Conservation (phyloP, 2,113 vertebrate species). For the Megaceryle maxima region DNA sequence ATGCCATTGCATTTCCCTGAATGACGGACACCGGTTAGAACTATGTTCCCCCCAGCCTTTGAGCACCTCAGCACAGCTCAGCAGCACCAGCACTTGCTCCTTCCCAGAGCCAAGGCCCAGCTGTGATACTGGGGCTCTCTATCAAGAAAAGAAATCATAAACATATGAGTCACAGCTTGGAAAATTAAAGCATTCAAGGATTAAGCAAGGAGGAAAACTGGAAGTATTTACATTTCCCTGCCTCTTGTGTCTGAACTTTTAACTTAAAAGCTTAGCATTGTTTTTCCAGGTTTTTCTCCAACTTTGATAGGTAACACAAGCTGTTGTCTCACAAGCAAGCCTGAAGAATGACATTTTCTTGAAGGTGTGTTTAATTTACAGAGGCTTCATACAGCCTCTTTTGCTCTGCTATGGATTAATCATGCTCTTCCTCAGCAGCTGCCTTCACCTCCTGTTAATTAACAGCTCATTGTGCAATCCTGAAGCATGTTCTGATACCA, state of each 20-base stretch:
- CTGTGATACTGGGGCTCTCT: background rate
- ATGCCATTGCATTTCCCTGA: background rate
- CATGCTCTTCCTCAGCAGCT: background rate
- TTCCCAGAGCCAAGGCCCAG: background rate
- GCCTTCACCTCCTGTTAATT: constrained; percentile 11
- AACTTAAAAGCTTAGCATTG: background rate
- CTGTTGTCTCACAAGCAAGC: background rate
- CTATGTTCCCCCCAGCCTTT: too few relatives aligned
- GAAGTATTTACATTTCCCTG: constrained; percentile 14
- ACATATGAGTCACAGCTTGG: background rate
- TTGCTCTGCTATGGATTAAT: background rate
- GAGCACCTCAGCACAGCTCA: background rate
- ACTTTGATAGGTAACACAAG: background rate
- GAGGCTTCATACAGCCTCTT: background rate
- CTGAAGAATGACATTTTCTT: background rate
- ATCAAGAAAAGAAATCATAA: background rate
- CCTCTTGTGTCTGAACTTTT: background rate
- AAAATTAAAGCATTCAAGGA: background rate
- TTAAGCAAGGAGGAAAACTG: background rate
- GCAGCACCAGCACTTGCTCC: fast-evolving
- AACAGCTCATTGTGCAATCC: background rate
- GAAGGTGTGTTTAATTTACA: background rate
- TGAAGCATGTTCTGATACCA: background rate
- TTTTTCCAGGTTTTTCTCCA: background rate
- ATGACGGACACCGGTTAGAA: background rate